Evolutionary conservation across 2,113 vertebrate genomes (phyloP), one percentile per base, ranked within the genome.

Genomic region (Calonectris borealis): DNA sequence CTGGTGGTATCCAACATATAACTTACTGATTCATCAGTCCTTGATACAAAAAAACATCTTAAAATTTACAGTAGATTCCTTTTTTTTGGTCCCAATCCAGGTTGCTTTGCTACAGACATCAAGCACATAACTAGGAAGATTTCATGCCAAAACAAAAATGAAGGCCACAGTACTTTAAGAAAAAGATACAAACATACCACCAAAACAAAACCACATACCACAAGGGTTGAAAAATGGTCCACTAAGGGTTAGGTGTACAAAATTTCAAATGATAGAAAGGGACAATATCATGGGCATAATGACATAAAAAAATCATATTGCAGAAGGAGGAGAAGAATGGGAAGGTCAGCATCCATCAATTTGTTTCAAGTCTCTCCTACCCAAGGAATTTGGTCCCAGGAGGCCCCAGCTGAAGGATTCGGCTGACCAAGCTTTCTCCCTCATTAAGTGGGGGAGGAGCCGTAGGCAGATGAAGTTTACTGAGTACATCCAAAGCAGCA

Each of bases 341-440:
- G 98, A 96, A 98, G 98, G 98, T 98, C 97, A 97, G 98, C 99
- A 99, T 99, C 99, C 99, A 99, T 98, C 98, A 98, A 99, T 98
- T 98, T 98, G 98, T 99, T 98, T 98, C 98, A 98, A 98, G 98
- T 98, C 98, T 98, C 98, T 98, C 99, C 99, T 99, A 99, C 99
- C 99, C 99, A 97, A 99, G 99, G 98, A 99, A 99, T 99, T 99
- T 99, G 98, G 99, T 99, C 98, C 99, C 99, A 97, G 99, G 99
- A 96, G 99, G 99, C 98, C 99, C 99, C 96, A 99, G 99, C 99
- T 99, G 99, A 97, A 99, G 99, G 98, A 99, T 99, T 99, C 99
- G 99, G 99, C 99, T 99, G 99, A 99, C 99, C 99, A 99, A 98
- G 98, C 99, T 99, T 99, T 99, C 99, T 95, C 99, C 99, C 99